Percentiles rank a stretch among this genome's conserved stretches.
Conservation (phyloP, 2,888 invertebrate species). For the Eugnorisma glareosa region DNA sequence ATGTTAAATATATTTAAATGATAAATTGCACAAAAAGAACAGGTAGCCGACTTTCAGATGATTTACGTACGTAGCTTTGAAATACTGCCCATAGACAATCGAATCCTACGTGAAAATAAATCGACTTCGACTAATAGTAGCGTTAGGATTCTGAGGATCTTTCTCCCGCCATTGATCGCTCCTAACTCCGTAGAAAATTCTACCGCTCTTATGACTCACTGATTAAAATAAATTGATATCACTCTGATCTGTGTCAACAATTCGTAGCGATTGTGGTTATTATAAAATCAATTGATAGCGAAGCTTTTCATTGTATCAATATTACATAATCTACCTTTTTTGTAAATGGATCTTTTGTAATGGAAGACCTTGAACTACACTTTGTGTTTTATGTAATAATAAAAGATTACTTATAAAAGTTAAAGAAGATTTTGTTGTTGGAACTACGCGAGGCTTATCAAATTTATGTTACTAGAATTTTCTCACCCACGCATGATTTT, state of each 20-base stretch:
- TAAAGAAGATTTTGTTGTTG: background rate
- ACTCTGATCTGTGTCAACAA: slow-evolving; percentile 29
- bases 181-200: slow-evolving; percentile 54
- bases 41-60: background rate
- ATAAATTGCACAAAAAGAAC: background rate
- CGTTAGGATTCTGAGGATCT: slow-evolving; percentile 52
- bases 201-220: slow-evolving; percentile 49
- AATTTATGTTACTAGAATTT: background rate
- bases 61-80: background rate
- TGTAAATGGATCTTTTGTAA: background rate
- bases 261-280: background rate
- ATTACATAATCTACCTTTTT: background rate
- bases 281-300: slow-evolving; percentile 12
- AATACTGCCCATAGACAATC: slow-evolving; percentile 16
- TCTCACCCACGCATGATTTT: background rate
- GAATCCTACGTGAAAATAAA: slow-evolving; percentile 54
- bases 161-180: slow-evolving; percentile 63
- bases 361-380: background rate
- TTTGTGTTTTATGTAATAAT: background rate
- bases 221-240: slow-evolving; percentile 47
- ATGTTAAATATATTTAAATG: background rate
- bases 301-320: slow-evolving; percentile 6
- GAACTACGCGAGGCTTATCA: background rate
- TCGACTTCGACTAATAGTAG: slow-evolving; percentile 64
- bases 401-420: background rate